Percentiles rank a stretch among this genome's conserved stretches.
Evolutionary conservation across 2,888 invertebrate genomes (phyloP).

Genomic region (Tetragonisca angustula): DNA sequence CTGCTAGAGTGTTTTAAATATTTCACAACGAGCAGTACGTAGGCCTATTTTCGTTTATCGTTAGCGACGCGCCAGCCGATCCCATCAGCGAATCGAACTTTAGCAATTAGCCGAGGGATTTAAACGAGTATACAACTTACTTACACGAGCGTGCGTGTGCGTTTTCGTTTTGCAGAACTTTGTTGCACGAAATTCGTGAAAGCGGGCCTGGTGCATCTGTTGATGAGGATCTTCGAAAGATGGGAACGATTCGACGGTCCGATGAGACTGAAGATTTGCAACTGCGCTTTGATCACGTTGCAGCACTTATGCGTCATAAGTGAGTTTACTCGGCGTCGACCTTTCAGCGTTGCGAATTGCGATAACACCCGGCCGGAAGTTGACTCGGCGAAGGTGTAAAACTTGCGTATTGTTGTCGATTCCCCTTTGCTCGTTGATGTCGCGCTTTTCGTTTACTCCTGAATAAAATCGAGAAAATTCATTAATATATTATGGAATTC

Average conservation of each 20-base stretch:
- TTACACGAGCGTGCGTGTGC: background rate
- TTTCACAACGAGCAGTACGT: slow-evolving; percentile 89
- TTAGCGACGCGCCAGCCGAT: background rate
- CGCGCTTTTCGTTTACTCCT: too few relatives aligned
- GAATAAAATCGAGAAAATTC: background rate
- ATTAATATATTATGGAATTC: background rate
- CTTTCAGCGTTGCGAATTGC: slow-evolving; percentile 15
- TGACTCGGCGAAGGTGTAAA: slow-evolving; percentile 9
- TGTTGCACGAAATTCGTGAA: slow-evolving; percentile 88
- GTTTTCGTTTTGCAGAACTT: slow-evolving; percentile 83
- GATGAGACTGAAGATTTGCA: slow-evolving; percentile 87
- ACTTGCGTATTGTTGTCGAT: background rate
- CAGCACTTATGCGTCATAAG: slow-evolving; percentile 87
- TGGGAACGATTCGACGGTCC: slow-evolving; percentile 88
- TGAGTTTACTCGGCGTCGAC: slow-evolving; percentile 81
- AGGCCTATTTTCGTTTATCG: slow-evolving; percentile 16
- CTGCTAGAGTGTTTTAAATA: slow-evolving; percentile 89
- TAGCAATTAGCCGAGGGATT: background rate
- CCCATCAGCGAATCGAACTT: slow-evolving; percentile 6
- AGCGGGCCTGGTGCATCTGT: slow-evolving; percentile 86
- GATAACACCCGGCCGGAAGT: slow-evolving; percentile 47
- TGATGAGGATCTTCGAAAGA: slow-evolving; percentile 87
- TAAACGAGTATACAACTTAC: background rate
- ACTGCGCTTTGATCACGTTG: slow-evolving; percentile 86
- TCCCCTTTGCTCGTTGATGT: background rate